Percentiles rank a stretch among this genome's conserved stretches.
Conservation (phyloP, 2,888 invertebrate genomes). For the Chesias legatella region DNA sequence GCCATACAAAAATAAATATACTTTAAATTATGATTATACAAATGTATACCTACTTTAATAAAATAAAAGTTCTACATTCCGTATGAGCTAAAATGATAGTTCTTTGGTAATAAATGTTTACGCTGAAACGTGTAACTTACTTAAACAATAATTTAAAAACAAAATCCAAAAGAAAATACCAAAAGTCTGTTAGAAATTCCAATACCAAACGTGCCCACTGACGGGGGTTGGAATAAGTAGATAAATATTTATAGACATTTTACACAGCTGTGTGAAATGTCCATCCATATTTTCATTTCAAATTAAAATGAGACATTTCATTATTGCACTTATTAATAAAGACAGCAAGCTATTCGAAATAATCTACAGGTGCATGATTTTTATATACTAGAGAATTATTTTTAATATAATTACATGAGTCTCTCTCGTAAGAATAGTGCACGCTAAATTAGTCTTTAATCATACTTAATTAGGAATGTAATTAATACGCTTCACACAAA, state of each 20-base stretch:
- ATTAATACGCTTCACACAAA: slow-evolving; percentile 15
- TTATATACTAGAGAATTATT: slow-evolving; percentile 19
- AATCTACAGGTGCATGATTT: slow-evolving; percentile 18
- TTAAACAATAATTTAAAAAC: too few species aligned
- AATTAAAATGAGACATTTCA: too few species aligned
- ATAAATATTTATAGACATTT: too few species aligned
- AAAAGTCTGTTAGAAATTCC: too few species aligned
- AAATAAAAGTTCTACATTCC: slow-evolving; percentile 8
- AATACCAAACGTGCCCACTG: too few species aligned
- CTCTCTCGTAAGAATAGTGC: slow-evolving; percentile 25
- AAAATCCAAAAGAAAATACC: too few species aligned
- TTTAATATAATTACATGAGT: slow-evolving; percentile 19
- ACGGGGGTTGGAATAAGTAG: too few species aligned
- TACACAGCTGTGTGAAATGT: too few species aligned
- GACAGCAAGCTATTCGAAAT: slow-evolving; percentile 8
- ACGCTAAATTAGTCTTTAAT: slow-evolving; percentile 31
- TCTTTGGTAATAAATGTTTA: slow-evolving; percentile 2
- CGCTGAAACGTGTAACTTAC: background rate
- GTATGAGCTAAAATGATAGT: slow-evolving; percentile 12
- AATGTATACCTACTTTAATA: slow-evolving; percentile 24
- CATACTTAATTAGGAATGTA: slow-evolving; percentile 23
- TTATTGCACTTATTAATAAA: too few species aligned
- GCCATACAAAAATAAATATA: slow-evolving; percentile 9
- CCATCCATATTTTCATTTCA: too few species aligned
- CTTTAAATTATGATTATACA: slow-evolving; percentile 12